phyloP scores from a whole-genome alignment of 2,888 invertebrate genomes.

The Ennomos erosarius region DNA sequence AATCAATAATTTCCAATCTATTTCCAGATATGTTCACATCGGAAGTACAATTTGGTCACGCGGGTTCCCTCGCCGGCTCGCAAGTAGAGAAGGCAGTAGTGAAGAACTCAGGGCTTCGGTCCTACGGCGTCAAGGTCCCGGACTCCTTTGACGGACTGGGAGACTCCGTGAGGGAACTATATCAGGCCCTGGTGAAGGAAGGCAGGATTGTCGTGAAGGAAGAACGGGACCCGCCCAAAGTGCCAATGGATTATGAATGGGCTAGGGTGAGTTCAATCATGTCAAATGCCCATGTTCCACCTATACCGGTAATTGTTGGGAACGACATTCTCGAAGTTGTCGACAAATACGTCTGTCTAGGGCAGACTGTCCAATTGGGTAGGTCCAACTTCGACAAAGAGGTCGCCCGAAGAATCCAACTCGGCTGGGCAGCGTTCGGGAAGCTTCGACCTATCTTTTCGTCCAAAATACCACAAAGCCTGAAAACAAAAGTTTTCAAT shows the following conservation, averaged over 20 bases:
- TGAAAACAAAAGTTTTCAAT: too few species aligned
- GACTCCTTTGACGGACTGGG: slow-evolving; percentile 96
- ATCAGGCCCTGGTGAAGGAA: slow-evolving; percentile 90
- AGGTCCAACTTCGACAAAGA: too few species aligned
- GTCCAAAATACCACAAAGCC: too few species aligned
- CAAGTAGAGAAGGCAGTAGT: slow-evolving; percentile 96
- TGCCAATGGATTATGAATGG: slow-evolving; percentile 99
- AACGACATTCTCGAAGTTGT: too few species aligned
- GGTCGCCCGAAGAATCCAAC: too few species aligned
- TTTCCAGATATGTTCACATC: slow-evolving; percentile 91
- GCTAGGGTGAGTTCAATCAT: slow-evolving; percentile 90
- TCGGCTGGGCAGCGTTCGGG: too few species aligned
- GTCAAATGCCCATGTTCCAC: too few species aligned
- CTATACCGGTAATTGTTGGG: too few species aligned
- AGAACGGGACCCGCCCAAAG: slow-evolving; percentile 98
- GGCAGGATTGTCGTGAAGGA: slow-evolving; percentile 94
- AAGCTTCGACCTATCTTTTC: too few species aligned
- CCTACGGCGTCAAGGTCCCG: slow-evolving; percentile 96
- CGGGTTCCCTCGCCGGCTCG: slow-evolving; percentile 98
- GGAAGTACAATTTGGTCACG: slow-evolving; percentile 99
- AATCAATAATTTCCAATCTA: too few species aligned
- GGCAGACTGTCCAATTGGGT: too few species aligned
- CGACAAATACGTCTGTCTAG: too few species aligned
- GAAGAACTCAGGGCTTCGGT: slow-evolving; percentile 94
- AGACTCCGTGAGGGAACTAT: slow-evolving; percentile 81